Evolutionary conservation across 2,888 invertebrate species (phyloP), one percentile per base, ranked within the genome.

Genomic region (Limenitis camilla): DNA sequence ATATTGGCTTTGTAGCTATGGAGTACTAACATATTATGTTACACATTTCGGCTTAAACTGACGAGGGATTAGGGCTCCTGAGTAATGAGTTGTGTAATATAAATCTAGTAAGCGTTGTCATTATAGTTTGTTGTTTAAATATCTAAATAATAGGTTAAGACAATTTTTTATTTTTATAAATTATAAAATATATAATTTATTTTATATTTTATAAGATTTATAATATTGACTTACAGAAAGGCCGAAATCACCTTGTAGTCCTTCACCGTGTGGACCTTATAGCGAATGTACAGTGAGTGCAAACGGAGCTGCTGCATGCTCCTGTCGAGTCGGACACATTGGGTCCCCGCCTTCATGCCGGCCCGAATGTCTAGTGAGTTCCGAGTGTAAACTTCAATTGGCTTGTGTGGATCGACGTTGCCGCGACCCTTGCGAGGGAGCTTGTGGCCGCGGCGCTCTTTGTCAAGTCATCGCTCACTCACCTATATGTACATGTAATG

Each of bases 191-290:
- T n/a, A n/a, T n/a, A n/a, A n/a, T n/a, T n/a, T n/a, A n/a, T n/a
- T n/a, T n/a, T n/a, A n/a, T n/a, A n/a, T n/a, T n/a, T n/a, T n/a
- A n/a, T n/a, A n/a, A n/a, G n/a, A 19, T 19, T 19, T 19, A 19
- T 19, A 19, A 19, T 19, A 19, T 31, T 55, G 38, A 40, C 59
- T 56, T 67, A 63, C 65, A 62, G 63, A 65, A 44, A 59, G 61
- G 7, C 68, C 67, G 19, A 53, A 40, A 60, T 78, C 72, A 42
- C 86, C 89, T 8, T 96, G 96, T 71, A 84, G 91, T 40, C 94
- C 94, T 43, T 92, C 92, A 44, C 94, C 94, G 1, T 96, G 96
- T 69, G 94, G 94, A 5, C 89, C 92, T 7, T 93, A 93, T 68
- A 92, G 94, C 39, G 83, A 90, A 63, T 93, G 92, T 67, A 74